Evolutionary conservation across 2,797 vertebrate genomes (phyloP).

Genomic region (Lepilemur ruficaudatus): DNA sequence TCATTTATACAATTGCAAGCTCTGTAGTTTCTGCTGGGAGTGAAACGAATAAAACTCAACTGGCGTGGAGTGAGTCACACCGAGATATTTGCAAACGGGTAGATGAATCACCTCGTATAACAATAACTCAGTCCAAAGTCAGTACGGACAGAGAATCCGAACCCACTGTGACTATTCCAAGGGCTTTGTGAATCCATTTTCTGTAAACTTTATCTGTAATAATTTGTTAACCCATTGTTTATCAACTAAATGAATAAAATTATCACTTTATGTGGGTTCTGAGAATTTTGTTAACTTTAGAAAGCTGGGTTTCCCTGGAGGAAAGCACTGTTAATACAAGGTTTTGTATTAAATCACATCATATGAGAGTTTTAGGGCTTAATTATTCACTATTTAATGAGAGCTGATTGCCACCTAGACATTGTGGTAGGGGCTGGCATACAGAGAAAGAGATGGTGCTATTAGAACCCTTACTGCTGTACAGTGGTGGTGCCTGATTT

Average conservation of each 20-base stretch:
- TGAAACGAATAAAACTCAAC: conserved; percentile 39
- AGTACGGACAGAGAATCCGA: not conserved
- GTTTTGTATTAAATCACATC: not conserved
- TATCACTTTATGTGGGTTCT: not conserved
- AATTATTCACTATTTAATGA: not conserved
- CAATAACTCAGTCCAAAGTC: not conserved
- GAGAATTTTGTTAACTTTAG: not conserved
- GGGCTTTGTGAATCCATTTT: not conserved
- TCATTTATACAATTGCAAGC: not conserved
- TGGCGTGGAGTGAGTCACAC: not conserved
- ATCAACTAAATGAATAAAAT: conserved; percentile 14
- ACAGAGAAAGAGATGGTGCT: not conserved
- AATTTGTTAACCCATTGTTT: not conserved
- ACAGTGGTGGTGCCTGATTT: not conserved
- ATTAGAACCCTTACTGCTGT: not conserved
- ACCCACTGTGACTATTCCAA: not conserved
- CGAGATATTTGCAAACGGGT: not conserved
- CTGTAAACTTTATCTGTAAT: not conserved
- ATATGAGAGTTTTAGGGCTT: not conserved
- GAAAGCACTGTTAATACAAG: not conserved
- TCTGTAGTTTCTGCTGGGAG: not conserved
- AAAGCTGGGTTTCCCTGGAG: not conserved
- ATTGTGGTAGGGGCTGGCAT: not conserved
- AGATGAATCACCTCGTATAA: not conserved
- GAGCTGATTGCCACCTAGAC: not conserved